Evolutionary conservation across 2,888 invertebrate genomes (phyloP).

Genomic region (Branchellion lobata): DNA sequence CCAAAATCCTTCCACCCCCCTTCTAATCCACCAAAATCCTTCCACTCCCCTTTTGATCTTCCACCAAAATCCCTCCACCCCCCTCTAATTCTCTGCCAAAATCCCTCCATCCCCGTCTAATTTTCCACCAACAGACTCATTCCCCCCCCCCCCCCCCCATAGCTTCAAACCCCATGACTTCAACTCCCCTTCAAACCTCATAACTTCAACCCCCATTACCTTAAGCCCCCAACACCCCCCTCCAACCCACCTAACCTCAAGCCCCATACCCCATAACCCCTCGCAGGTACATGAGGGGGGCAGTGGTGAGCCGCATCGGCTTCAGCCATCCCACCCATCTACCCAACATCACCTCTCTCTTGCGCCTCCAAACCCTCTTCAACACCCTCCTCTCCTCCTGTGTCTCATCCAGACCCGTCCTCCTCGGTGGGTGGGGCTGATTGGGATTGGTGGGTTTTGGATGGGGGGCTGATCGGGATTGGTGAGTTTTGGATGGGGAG

Average conservation of each 20-base stretch:
- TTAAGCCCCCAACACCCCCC: not conserved
- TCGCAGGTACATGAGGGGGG: slow-evolving; percentile 69
- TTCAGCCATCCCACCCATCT: slow-evolving; percentile 92
- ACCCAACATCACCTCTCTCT: slow-evolving; percentile 77
- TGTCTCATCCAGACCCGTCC: slow-evolving; percentile 64
- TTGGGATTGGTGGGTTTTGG: not conserved
- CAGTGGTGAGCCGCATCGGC: slow-evolving; percentile 77
- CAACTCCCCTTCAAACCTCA: not conserved
- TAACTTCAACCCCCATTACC: not conserved
- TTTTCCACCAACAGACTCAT: no score
- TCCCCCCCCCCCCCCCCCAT: not conserved
- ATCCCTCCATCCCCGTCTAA: no score
- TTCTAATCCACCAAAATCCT: not conserved
- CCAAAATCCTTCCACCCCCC: not conserved
- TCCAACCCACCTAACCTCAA: not conserved
- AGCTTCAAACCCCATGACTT: not conserved
- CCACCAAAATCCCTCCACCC: no score
- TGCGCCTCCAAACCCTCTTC: slow-evolving; percentile 87
- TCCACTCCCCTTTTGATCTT: no score
- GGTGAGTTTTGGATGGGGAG: not conserved
- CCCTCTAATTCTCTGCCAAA: no score
- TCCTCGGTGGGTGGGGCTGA: slow-evolving; percentile 15
- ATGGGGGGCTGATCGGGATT: not conserved
- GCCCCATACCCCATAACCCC: not conserved
- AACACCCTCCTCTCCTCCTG: slow-evolving; percentile 85